Evolutionary conservation across 1,140 invertebrate species (phyloP), one percentile per base, ranked within the genome.

Genomic region (Drosophila albomicans): DNA sequence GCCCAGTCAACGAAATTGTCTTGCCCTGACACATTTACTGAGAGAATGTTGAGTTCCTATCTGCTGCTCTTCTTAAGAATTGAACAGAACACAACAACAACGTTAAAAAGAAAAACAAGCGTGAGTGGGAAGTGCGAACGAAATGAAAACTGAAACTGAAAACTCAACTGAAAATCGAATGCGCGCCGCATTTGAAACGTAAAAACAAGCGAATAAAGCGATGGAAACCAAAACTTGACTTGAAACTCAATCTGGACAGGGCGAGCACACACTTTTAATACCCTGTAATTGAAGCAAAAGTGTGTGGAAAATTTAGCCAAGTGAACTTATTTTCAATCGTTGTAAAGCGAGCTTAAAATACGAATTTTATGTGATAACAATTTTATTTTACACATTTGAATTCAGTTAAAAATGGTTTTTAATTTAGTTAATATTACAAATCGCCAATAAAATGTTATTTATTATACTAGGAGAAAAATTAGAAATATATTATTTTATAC

Each of bases 11-110:
- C 66, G 32, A 71, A 62, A 59, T 59, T 38, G 38, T 61, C 68
- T 75, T 75, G 73, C 46, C 35, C 30, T 75, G 73, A 71, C 73
- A 71, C 46, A 71, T 65, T 72, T 58, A 70, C 54, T 69, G 30
- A 48, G 43, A 68, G 28, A 25, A 25, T 25, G 20, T 25, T 25
- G 20, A 41, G 15, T 41, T 13, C 8, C 32, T 32, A 7, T 32
- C 32, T 8, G 20, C 32, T 32, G 25, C 10, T 30, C 13, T 41
- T 45, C 25, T 46, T 8, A 38, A 38, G 35, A 10, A 41, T n/a
- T 5, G 30, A 13, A 45, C 41, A 59, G n/a, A 20, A 2, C 16
- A 20, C 16, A 8, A 58, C 32, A 56, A n/a, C 11, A 10, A 59
- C 49, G 25, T 15, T 54, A 38, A 67, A n/a, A 52, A 1, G 8